phyloP scores from a whole-genome alignment of 2,113 vertebrate genomes.

The Morone chrysops region DNA sequence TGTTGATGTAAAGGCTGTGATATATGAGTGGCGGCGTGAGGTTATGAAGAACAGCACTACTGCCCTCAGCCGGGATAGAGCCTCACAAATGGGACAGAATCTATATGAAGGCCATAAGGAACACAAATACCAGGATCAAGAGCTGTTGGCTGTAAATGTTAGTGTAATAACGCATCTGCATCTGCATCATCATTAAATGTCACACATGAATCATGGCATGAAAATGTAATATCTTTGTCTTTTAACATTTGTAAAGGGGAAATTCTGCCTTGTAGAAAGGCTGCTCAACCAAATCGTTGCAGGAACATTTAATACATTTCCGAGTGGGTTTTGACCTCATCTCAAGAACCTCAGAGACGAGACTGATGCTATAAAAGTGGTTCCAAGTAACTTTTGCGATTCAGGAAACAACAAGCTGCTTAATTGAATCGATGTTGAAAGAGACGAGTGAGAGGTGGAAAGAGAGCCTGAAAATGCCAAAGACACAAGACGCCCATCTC shows the following conservation, averaged over 20 bases:
- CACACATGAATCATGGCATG: background rate
- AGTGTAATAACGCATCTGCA: background rate
- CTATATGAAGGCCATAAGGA: background rate
- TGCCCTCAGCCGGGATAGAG: conserved; percentile 29
- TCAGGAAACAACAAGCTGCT: background rate
- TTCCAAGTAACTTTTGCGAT: background rate
- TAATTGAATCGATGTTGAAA: background rate
- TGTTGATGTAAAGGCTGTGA: conserved; percentile 36
- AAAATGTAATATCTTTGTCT: conserved; percentile 1
- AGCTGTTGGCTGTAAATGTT: conserved; percentile 10
- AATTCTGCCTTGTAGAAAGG: background rate
- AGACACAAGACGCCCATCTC: background rate
- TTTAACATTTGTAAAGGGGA: conserved; percentile 1
- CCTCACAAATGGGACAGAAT: conserved; percentile 5
- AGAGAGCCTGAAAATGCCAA: background rate
- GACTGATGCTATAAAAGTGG: background rate
- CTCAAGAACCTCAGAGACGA: background rate
- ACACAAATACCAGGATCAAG: background rate
- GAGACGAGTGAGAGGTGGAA: background rate
- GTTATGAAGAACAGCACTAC: conserved; percentile 14
- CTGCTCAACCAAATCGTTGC: background rate
- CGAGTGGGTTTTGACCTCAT: background rate
- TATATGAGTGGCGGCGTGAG: conserved; percentile 2
- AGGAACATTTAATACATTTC: background rate
- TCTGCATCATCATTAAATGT: conserved; percentile 25